Evolutionary conservation across 2,888 invertebrate species (phyloP), one percentile per base, ranked within the genome.

Genomic region (Cristatella mucedo): DNA sequence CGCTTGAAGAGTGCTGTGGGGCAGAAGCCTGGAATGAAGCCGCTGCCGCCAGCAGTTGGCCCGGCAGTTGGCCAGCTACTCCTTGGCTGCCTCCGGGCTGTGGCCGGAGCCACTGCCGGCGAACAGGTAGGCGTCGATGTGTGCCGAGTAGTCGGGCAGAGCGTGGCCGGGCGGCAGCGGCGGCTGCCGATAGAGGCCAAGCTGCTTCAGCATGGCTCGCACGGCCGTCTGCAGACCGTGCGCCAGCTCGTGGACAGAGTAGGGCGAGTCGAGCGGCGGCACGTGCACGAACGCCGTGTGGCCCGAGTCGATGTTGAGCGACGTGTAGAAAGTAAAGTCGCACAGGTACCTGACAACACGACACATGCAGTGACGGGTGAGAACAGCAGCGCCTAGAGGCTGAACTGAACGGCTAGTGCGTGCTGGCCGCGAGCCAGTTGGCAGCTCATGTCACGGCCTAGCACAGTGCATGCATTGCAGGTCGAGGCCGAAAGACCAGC

Each of bases 281-380:
- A 85, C 82, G 60, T 85, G 84, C 15, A 84, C 71, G 60, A 85
- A 84, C 11, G 82, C 65, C 2, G 76, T 72, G 41, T 74, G 68
- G 22, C 52, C 49, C 37, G 51, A 53, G 66, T 78, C 71, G 18
- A 76, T 70, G 49, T 72, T 72, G 26, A 84, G 68, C 1, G 83
- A 84, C 19, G 75, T 74, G 68, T 77, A 83, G 68, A 76, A 84
- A 39, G 74, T 78, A 63, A 78, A 85, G 64, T 83, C 84, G 61
- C 84, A 85, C 2, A 84, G 67, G 60, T 76, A 85, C 62, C 80
- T 63, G 53, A 9, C 44, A 46, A 36, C 15, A 34, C 21, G 4
- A 29, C 30, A 51, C n/a, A n/a, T n/a, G n/a, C n/a, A 48, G 24
- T 11, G 29, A 39, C n/a, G n/a, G 13, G 13, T 32, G 16, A 13